Evolutionary conservation across 2,888 invertebrate species (phyloP).

Genomic region (Latrodectus hesperus): DNA sequence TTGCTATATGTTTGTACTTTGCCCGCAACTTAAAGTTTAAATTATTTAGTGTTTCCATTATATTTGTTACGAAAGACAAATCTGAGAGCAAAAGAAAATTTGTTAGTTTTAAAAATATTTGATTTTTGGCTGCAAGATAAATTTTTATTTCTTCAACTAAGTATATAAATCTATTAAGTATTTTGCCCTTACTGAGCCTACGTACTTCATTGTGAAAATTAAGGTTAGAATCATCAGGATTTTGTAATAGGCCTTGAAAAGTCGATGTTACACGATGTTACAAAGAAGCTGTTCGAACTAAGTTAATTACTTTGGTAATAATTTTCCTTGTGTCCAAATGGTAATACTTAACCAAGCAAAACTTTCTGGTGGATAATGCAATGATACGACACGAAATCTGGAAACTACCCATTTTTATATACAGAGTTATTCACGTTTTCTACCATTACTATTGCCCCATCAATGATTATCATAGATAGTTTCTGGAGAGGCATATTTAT

Average conservation of each 20-base stretch:
- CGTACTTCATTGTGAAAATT: neutral
- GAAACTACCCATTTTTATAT: neutral
- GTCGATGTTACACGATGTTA: too few species aligned
- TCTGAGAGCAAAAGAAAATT: neutral
- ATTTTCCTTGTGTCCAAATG: neutral
- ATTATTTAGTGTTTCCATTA: too few species aligned
- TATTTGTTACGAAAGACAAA: neutral
- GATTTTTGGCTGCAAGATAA: neutral
- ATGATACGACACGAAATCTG: neutral
- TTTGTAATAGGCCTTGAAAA: too few species aligned
- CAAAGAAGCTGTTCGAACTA: neutral
- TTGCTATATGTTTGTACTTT: too few species aligned
- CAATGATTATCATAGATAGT: neutral
- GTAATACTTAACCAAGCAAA: neutral
- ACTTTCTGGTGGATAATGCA: neutral
- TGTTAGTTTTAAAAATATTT: neutral
- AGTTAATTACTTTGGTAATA: neutral
- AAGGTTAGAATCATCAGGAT: neutral
- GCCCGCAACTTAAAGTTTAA: too few species aligned
- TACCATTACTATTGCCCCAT: neutral
- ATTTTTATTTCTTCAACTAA: neutral
- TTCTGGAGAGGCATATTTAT: too few species aligned
- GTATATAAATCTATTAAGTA: neutral
- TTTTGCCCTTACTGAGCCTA: neutral
- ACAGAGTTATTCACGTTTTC: neutral